Conservation (phyloP, 2,888 invertebrate genomes). For the Neoscelio sp. region DNA sequence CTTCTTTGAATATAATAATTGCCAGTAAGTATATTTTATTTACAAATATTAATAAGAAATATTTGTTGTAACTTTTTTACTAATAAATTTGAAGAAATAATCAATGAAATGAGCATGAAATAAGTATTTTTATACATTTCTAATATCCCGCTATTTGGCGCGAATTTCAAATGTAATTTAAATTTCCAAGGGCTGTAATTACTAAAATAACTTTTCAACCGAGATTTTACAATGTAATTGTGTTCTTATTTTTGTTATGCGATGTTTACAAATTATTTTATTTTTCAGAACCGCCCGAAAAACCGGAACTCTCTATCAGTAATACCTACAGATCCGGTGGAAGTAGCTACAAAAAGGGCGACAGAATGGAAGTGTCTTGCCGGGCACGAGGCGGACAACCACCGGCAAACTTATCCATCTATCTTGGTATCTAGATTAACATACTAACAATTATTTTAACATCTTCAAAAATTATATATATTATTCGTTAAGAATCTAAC, state of each 20-base stretch:
- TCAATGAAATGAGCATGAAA: no score
- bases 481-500: no score
- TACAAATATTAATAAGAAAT: background rate
- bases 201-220: no score
- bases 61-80: background rate
- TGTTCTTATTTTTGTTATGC: no score
- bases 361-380: conserved; percentile 87
- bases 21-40: conserved; percentile 88
- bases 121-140: background rate
- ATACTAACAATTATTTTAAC: conserved; percentile 5
- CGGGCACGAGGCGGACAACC: conserved; percentile 89
- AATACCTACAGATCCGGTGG: conserved; percentile 78
- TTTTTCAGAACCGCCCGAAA: conserved; percentile 83
- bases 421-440: conserved; percentile 84
- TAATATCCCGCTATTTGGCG: background rate
- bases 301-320: conserved; percentile 83
- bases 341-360: conserved; percentile 85
- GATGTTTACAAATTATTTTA: no score
- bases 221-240: no score
- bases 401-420: conserved; percentile 90
- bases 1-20: conserved; percentile 87
- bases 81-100: background rate
- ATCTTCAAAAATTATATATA: background rate
- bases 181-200: no score
- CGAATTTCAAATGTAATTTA: no score